These are phyloP conservation scores for Hemithea aestivaria DNA, from an alignment of 2,888 invertebrate genomes.

Conservation along the genomic window DNA sequence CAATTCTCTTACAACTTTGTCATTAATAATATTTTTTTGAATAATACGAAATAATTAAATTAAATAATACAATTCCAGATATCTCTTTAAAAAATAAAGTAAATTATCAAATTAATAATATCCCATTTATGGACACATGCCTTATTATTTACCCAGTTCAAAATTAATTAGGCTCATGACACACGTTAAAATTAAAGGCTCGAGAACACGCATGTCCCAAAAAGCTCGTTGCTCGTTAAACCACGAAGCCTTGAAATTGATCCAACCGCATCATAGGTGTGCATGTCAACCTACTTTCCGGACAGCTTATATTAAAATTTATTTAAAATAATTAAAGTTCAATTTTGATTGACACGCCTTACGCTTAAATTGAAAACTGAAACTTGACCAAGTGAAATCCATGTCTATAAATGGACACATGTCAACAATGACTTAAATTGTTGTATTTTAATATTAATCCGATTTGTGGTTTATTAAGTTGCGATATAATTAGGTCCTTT, in stretches of 20 bases:
- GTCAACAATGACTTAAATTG: constrained; percentile 36
- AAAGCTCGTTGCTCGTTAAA: constrained; percentile 45
- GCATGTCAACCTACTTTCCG: constrained; percentile 55
- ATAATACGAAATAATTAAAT: too few species aligned
- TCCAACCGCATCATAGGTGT: constrained; percentile 65
- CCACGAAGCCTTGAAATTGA: constrained; percentile 69
- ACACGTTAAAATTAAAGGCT: neutral
- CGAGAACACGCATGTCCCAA: constrained; percentile 31
- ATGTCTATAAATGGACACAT: constrained; percentile 40
- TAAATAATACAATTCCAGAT: too few species aligned
- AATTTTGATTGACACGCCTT: constrained; percentile 14
- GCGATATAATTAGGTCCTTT: neutral
- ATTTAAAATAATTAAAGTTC: constrained; percentile 16
- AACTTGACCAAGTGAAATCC: constrained; percentile 28
- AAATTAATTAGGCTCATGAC: too few species aligned
- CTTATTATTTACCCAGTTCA: too few species aligned
- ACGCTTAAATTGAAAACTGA: constrained; percentile 11
- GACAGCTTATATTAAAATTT: constrained; percentile 24
- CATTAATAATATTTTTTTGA: neutral
- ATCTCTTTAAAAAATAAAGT: too few species aligned
- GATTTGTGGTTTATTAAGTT: constrained; percentile 20
- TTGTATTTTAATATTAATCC: constrained; percentile 24
- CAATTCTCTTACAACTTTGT: neutral
- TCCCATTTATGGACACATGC: too few species aligned
- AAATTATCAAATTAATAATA: too few species aligned